phyloP scores from a whole-genome alignment of 1,140 invertebrate species.

The Metopolophium dirhodum region DNA sequence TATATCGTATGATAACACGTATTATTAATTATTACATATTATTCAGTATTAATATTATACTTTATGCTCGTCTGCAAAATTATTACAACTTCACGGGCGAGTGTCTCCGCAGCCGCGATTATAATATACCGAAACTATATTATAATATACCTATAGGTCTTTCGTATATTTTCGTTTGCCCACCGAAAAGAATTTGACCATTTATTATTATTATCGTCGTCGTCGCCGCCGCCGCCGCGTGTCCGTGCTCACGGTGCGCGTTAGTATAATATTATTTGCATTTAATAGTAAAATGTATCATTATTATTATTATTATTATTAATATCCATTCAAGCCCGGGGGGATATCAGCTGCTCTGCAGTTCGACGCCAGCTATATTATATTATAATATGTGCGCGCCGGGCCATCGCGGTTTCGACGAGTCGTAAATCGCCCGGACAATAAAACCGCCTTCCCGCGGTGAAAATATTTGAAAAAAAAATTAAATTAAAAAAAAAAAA shows the following conservation, averaged over 20 bases:
- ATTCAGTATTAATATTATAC: not conserved
- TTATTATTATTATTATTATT: not conserved
- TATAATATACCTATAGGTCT: not conserved
- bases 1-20: too few species aligned
- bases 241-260: not conserved
- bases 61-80: not conserved
- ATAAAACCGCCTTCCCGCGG: not conserved
- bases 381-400: not conserved
- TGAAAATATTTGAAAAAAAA: not conserved
- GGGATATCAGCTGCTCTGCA: not conserved
- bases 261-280: too few species aligned
- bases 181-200: not conserved
- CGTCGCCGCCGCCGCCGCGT: too few species aligned
- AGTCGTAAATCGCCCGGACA: slow-evolving; percentile 4
- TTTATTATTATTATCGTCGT: not conserved
- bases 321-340: not conserved
- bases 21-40: too few species aligned
- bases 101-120: not conserved
- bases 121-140: not conserved
- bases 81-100: not conserved
- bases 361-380: not conserved
- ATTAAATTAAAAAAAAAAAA: not conserved
- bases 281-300: too few species aligned
- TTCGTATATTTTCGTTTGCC: not conserved
- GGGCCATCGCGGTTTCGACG: not conserved